Evolutionary conservation across 2,113 vertebrate species (phyloP), one percentile per base, ranked within the genome.

Genomic region (Gobio gobio): DNA sequence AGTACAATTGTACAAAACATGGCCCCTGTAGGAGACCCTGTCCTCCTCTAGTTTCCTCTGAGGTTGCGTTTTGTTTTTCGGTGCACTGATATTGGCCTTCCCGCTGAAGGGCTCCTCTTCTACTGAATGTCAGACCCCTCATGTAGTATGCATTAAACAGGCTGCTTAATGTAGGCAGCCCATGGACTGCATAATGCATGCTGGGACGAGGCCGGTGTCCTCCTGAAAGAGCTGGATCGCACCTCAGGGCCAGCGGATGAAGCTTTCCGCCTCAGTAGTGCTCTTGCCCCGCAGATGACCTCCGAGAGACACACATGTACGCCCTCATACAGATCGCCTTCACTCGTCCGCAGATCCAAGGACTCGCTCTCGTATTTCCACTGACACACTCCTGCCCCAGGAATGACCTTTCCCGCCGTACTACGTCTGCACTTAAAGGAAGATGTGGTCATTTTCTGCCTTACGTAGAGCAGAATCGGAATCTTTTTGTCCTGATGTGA

Each of bases 121-220:
- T 40, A 12, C 16, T 14, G 26, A 26, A 13, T 59, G 26, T 78
- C 76, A 63, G 58, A 26, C 22, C 13, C 20, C 43, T 80, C 78
- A 80, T 82, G 63, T 47, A 68, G 63, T 40, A 82, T 82, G 64
- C 20, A 82, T 70, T 82, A 70, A 82, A 82, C 29, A 0, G 12
- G 1, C 10, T 54, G 63, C 40, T 36, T 29, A 22, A 70, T 68
- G 47, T 33, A 54, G 78, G 43, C 8, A 61, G 61, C 56, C 64
- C 54, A 47, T 43, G 43, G 59, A 43, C 29, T 79, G 66, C 81
- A 83, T 86, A 74, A 75, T 24, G 49, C 56, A 61, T 84, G 79
- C 79, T 26, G 63, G 24, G 14, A 68, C 49, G 47, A 29, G 29
- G 22, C 22, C 3, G 36, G 45, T 22, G 54, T 26, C 36, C 20